Evolutionary conservation across 2,797 vertebrate genomes (phyloP), one percentile per base, ranked within the genome.

Genomic region (Intellagama lesueurii): DNA sequence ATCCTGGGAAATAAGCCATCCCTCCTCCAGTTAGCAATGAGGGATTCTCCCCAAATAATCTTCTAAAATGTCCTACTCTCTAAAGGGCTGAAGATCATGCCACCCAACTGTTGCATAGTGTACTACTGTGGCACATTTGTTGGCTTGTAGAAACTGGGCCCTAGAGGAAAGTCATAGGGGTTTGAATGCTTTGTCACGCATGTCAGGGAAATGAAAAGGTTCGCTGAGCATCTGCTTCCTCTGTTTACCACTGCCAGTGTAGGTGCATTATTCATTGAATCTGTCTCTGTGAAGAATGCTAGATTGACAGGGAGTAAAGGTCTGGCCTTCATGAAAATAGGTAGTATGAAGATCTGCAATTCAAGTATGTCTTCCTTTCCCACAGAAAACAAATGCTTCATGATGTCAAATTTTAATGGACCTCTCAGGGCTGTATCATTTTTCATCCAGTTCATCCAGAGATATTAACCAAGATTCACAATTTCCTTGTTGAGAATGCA

Each of bases 201-300:
- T 96, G 94, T 95, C 96, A 96, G 83, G 87, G 94, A 91, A 94
- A 90, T 93, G 87, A 96, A 94, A 76, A 94, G 87, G 90, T 95
- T 92, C 92, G 92, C 96, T 91, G 95, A 91, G 93, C 92, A 85
- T 95, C 94, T 92, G 94, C 87, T 96, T 95, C 94, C 96, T 97
- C 96, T 94, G 91, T 95, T 95, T 96, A 94, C 93, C 95, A 94
- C 94, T 94, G 94, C 90, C 75, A 93, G 95, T 96, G 49, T 30
- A 96, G 91, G 92, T 95, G 92, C 91, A 90, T 95, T 96, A 93
- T 95, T 91, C 92, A 96, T 93, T 87, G 91, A 95, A 94, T 93
- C 81, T 83, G 47, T 86, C 52, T 77, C 90, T 49, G 30, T 82
- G 80, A 92, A 92, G 92, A 92, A 69, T 76, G 88, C 82, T 89